A percentile compares a stretch with the other conserved stretches of the same genome.
phyloP scores from a whole-genome alignment of 2,797 vertebrate species.

The Amblyopsis hoosieri region DNA sequence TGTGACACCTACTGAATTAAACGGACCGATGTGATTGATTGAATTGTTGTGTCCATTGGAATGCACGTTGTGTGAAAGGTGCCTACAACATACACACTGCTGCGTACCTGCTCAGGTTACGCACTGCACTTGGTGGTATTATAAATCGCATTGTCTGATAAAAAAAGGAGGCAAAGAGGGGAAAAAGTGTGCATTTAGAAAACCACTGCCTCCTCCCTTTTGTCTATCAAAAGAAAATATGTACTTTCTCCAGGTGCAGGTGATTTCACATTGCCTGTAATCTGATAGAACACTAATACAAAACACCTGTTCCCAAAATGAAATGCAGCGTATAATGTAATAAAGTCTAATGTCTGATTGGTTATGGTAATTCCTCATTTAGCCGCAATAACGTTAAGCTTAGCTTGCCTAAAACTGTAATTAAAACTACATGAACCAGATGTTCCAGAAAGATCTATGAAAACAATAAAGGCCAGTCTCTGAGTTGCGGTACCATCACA shows the following conservation, averaged over 20 bases:
- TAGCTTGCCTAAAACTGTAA: constrained; percentile 52
- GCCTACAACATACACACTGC: constrained; percentile 60
- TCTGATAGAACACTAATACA: constrained; percentile 67
- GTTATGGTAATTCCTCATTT: constrained; percentile 75
- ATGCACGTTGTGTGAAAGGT: constrained; percentile 66
- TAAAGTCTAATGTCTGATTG: constrained; percentile 78
- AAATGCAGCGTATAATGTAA: constrained; percentile 71
- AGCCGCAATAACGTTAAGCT: constrained; percentile 69
- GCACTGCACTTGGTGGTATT: constrained; percentile 45
- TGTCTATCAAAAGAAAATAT: constrained; percentile 55
- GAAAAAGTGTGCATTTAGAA: constrained; percentile 30
- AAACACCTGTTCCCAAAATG: constrained; percentile 69
- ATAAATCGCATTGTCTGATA: constrained; percentile 52
- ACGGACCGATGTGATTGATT: constrained; percentile 63
- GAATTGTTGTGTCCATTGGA: constrained; percentile 71
- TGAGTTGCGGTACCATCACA: neutral
- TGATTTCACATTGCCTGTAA: constrained; percentile 67
- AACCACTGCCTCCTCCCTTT: constrained; percentile 43
- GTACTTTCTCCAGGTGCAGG: constrained; percentile 66
- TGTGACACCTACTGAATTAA: constrained; percentile 64
- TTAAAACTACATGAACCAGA: constrained; percentile 76
- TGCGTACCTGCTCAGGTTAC: constrained; percentile 66
- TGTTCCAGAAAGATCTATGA: constrained; percentile 57
- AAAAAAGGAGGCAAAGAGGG: constrained; percentile 19
- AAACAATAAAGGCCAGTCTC: constrained; percentile 28